Evolutionary conservation across 2,888 invertebrate species (phyloP), one percentile per base, ranked within the genome.

Genomic region (Drosophila longiperda): DNA sequence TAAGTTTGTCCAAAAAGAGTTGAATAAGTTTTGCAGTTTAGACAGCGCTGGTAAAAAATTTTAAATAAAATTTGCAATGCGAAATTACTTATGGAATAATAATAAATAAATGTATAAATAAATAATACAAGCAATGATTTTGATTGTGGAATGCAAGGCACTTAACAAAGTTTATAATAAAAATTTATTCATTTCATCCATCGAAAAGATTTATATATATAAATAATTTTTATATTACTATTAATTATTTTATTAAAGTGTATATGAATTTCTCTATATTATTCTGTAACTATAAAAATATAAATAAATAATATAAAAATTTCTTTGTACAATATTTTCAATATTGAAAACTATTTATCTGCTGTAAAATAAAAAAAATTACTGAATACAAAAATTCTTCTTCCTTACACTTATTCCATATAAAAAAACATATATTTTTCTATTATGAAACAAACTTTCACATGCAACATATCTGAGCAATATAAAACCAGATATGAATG

Each of bases 1-100:
- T 32, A 23, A 36, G n/a, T 23, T 17, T 17, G 17, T 15, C 32
- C 26, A 34, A 32, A 40, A 26, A 58, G 17, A 59, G 40, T 42
- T 36, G 49, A 12, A 54, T 54, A 17, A 29, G 52, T 26, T 53
- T 20, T 20, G 11, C 7, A 20, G 48, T 29, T 66, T 70, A 66
- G 55, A 23, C 42, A 60, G 58, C 15, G 33, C 15, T 34, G 15
- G 4, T 23, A 17, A 34, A 23, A 23, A 15, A 23, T 2, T 20
- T 20, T 5, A 26, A 26, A 26, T 8, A 4, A 2, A 3, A 4
- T 26, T 17, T 48, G 15, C 26, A 45, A 45, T 45, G 42, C 3
- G 8, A 0, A 45, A 12, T 20, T 5, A 29, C 29, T 29, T 29
- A 29, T 6, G 29, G 6, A 29, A 29, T 6, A 29, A 29, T 29